Conservation (phyloP, 2,113 vertebrate species). For the Oncorhynchus clarkii region DNA sequence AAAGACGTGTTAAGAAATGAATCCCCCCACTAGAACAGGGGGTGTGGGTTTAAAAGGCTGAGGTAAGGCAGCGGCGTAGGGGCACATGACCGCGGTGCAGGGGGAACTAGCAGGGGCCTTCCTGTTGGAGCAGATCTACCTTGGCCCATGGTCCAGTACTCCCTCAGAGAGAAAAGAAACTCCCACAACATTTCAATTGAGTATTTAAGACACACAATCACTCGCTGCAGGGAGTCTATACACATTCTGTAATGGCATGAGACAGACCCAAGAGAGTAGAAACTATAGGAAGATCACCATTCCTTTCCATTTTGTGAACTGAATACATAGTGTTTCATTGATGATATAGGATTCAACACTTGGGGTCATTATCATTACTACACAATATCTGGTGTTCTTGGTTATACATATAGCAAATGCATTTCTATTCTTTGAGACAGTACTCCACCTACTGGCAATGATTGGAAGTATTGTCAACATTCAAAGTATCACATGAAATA, state of each 20-base stretch:
- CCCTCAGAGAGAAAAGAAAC: too few species aligned
- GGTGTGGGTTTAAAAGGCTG: constrained; percentile 13
- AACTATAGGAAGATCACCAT: too few species aligned
- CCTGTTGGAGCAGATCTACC: constrained; percentile 34
- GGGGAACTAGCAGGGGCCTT: constrained; percentile 36
- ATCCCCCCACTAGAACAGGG: neutral
- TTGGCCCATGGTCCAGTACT: constrained; percentile 17
- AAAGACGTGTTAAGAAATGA: constrained; percentile 6
- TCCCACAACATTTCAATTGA: too few species aligned
- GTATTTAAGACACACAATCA: too few species aligned
- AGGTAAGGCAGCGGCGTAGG: neutral
- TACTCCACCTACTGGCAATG: constrained; percentile 55
- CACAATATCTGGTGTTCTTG: too few species aligned
- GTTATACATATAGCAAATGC: neutral
- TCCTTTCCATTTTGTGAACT: too few species aligned
- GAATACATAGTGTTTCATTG: too few species aligned
- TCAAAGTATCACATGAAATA: neutral
- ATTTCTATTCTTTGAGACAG: neutral
- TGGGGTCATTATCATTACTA: too few species aligned
- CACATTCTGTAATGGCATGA: too few species aligned
- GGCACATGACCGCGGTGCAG: constrained; percentile 10
- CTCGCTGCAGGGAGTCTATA: too few species aligned
- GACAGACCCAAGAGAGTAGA: too few species aligned
- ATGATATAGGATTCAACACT: too few species aligned
- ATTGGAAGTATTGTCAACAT: neutral